Conservation (phyloP, 1,140 invertebrate species). For the Apocrypta bakeri region DNA sequence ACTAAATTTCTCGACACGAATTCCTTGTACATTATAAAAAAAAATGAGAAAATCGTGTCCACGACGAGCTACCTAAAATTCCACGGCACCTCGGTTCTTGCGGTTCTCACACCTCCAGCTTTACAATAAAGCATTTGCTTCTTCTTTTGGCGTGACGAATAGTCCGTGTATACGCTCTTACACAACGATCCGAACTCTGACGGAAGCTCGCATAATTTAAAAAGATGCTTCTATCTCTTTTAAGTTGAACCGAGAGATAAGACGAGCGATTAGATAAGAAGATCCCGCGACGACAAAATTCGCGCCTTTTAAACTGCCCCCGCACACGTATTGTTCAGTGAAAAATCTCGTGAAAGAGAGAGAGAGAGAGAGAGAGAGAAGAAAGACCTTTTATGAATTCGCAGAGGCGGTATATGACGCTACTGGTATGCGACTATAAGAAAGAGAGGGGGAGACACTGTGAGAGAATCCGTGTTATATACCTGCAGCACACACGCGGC, state of each 20-base stretch:
- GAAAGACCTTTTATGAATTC: neutral
- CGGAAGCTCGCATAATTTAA: neutral
- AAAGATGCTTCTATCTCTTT: neutral
- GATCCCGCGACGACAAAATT: constrained; percentile 29
- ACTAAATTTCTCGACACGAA: neutral
- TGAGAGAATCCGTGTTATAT: neutral
- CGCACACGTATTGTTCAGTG: constrained; percentile 14
- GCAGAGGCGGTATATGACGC: neutral
- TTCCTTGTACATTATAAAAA: neutral
- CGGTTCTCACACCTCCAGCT: neutral
- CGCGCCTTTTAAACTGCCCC: constrained; percentile 35
- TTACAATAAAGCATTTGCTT: neutral
- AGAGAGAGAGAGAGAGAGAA: constrained; percentile 19
- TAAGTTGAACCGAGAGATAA: constrained; percentile 22
- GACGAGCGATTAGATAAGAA: constrained; percentile 46
- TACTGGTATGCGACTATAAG: neutral
- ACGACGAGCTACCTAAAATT: neutral
- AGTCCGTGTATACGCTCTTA: neutral
- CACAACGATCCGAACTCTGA: neutral
- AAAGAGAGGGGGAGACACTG: neutral
- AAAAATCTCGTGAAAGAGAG: neutral
- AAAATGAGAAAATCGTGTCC: neutral
- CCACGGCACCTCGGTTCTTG: neutral
- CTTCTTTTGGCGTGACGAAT: neutral
- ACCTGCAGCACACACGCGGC: neutral